Evolutionary conservation across 2,888 invertebrate genomes (phyloP), one percentile per base, ranked within the genome.

Genomic region (Pristionchus maxplancki): DNA sequence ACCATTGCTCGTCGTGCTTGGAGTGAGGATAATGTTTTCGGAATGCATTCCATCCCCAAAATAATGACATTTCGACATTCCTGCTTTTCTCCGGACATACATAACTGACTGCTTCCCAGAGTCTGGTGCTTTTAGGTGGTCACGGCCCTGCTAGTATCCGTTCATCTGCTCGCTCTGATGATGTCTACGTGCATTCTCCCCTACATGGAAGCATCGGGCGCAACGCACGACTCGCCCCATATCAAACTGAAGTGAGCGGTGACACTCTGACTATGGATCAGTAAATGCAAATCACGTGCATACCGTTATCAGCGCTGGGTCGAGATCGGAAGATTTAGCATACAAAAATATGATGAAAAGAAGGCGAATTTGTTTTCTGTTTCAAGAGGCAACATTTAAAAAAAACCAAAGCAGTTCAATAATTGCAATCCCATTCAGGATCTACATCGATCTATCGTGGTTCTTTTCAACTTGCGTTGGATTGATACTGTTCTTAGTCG

Each of bases 151-250:
- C 95, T 98, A 53, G 98, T 98, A 13, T 97, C 97, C 0, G 97
- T 98, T 0, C 98, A 98, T 95, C 97, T 98, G 94, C 96, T 98
- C 94, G 98, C 98, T 0, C 96, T 98, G 74, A 98, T 98, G 98
- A 98, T 98, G 95, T 97, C 97, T 93, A 98, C 98, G 0, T 98
- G 98, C 95, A 96, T 98, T 89, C 95, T 98, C 91, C 98, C 98
- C 1, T 97, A 98, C 95, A 97, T 98, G 89, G 98, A 98, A 95
- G 97, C 98, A 1, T 97, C 97, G 88, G 97, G 97, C 93, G 97
- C 97, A 95, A 96, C 98, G 92, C 96, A 97, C 95, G 95, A 97
- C 88, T 94, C 94, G n/a, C 94, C 94, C 13, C 94, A 94, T 88
- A 78, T 93, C 53, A 91, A 90, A 53, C 89, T 94, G 34, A 93